phyloP scores from a whole-genome alignment of 92 coral and sea anemone species.

The Phenganax stokvisi region DNA sequence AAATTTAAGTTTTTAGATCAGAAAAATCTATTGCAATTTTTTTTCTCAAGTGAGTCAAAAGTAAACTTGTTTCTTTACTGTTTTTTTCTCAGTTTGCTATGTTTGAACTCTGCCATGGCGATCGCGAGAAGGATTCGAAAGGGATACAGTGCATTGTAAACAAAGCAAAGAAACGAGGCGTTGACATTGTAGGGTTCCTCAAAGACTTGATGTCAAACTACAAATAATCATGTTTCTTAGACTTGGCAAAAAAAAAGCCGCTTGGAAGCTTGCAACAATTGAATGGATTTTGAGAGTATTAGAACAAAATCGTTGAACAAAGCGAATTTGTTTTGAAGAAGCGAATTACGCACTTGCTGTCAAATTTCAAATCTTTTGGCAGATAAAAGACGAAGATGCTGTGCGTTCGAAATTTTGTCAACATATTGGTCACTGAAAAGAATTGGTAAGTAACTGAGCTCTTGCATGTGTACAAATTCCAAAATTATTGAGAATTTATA shows the following conservation, averaged over 20 bases:
- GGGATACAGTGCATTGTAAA: slow-evolving; percentile 57
- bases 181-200: slow-evolving; percentile 67
- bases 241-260: too few species aligned
- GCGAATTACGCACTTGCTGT: background rate
- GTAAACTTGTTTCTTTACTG: slow-evolving; percentile 3
- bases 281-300: background rate
- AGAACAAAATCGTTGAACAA: background rate
- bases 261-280: background rate
- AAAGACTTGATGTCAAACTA: slow-evolving; percentile 1
- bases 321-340: background rate
- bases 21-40: background rate
- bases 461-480: background rate
- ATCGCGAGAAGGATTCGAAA: slow-evolving; percentile 47
- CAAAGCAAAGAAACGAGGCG: slow-evolving; percentile 54
- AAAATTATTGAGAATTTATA: background rate
- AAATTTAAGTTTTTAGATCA: too few species aligned
- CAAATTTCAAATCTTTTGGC: background rate
- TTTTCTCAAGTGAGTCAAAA: background rate
- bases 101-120: slow-evolving; percentile 70
- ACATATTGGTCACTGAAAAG: background rate
- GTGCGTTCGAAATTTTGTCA: background rate
- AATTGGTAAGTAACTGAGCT: background rate
- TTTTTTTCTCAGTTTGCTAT: slow-evolving; percentile 73
- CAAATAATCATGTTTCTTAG: background rate
- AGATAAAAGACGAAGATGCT: background rate